Conservation (phyloP, 1,140 invertebrate species). For the Stenopsyche tienmushanensis region DNA sequence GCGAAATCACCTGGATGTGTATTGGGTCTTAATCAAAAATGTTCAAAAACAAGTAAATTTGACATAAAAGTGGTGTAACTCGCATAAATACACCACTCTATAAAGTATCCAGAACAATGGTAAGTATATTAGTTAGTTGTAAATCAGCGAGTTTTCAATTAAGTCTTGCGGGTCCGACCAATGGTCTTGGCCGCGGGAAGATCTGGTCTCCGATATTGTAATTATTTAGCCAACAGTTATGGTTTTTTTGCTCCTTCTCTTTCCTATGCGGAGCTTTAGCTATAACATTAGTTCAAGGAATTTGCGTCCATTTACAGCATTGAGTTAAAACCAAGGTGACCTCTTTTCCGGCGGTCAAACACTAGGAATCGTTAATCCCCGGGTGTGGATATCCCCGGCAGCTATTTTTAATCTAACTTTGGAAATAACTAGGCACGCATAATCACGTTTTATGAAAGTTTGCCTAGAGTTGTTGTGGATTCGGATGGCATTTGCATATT, state of each 20-base stretch:
- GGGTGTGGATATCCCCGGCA: neutral
- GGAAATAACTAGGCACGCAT: neutral
- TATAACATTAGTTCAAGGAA: no score
- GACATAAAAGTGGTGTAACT: no score
- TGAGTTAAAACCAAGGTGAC: neutral
- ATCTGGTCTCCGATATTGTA: neutral
- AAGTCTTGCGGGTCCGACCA: no score
- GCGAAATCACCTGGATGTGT: no score
- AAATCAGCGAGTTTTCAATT: no score
- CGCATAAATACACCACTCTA: no score
- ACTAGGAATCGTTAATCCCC: neutral
- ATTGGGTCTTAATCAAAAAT: neutral
- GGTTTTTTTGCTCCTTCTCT: neutral
- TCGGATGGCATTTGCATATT: conserved; percentile 25
- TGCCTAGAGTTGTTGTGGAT: conserved; percentile 1
- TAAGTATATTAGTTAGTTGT: no score
- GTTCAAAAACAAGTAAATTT: neutral
- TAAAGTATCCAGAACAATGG: no score
- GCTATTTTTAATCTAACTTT: neutral
- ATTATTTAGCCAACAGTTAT: neutral
- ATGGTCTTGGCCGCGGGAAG: no score
- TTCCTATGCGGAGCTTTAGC: no score
- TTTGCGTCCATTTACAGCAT: neutral
- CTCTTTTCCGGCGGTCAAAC: neutral
- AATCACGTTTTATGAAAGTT: conserved; percentile 5